These are phyloP conservation scores for Dendropsophus ebraccatus DNA, from an alignment of 2,113 vertebrate genomes.

Conservation along the genomic window DNA sequence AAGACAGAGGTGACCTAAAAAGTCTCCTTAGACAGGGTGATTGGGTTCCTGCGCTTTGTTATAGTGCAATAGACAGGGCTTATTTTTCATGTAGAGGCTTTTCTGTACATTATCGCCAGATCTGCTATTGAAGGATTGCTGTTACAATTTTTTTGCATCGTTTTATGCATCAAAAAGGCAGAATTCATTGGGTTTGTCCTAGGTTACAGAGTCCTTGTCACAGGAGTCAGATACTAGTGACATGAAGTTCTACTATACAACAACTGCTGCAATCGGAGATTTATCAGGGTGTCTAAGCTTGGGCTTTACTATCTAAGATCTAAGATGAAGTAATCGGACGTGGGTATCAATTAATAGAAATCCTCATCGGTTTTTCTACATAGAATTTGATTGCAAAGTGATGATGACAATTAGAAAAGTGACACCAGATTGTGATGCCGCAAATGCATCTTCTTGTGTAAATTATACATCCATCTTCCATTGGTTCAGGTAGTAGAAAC, in stretches of 20 bases:
- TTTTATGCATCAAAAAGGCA: conserved; percentile 12
- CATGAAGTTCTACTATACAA: not conserved
- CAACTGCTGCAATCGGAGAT: not conserved
- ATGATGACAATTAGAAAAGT: not conserved
- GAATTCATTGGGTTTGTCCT: conserved; percentile 24
- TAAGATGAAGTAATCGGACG: not conserved
- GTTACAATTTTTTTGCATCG: conserved; percentile 5
- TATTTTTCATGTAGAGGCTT: conserved; percentile 41
- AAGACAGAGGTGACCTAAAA: not conserved
- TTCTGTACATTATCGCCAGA: conserved; percentile 23
- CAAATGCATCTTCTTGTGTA: too few relatives aligned
- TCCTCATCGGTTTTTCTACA: not conserved
- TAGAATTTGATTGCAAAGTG: not conserved
- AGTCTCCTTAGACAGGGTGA: not conserved
- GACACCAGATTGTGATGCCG: not conserved
- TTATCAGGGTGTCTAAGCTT: not conserved
- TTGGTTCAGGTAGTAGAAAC: not conserved
- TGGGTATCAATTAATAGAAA: not conserved
- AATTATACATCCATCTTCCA: not conserved
- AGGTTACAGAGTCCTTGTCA: conserved; percentile 43
- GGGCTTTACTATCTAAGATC: not conserved
- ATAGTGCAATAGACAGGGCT: conserved; percentile 29
- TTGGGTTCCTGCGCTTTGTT: not conserved
- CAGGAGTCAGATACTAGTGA: conserved; percentile 14
- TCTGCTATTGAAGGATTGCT: conserved; percentile 34